These are phyloP conservation scores for Athetis lepigone DNA, from an alignment of 2,888 invertebrate genomes.

Conservation along the genomic window DNA sequence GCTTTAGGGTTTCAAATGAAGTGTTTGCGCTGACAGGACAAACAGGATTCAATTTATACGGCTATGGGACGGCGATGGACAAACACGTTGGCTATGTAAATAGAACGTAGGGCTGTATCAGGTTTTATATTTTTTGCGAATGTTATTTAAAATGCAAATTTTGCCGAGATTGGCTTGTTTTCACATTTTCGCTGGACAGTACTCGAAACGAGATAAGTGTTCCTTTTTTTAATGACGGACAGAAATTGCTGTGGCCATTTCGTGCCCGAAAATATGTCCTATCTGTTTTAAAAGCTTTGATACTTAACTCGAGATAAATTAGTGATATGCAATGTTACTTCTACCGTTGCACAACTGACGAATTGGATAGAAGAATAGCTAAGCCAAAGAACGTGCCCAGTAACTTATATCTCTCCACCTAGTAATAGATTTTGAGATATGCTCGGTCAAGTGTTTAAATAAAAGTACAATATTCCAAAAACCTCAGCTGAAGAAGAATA, in stretches of 20 bases:
- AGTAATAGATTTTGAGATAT: too few species aligned
- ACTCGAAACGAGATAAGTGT: not conserved
- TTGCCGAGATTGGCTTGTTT: conserved; percentile 24
- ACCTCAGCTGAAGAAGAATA: not conserved
- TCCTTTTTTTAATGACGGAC: too few species aligned
- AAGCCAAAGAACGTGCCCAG: too few species aligned
- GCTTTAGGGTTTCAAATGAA: conserved; percentile 41
- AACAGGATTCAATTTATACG: conserved; percentile 63
- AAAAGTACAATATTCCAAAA: not conserved
- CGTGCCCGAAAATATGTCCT: too few species aligned
- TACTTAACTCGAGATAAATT: too few species aligned
- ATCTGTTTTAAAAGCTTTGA: too few species aligned
- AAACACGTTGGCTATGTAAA: conserved; percentile 61
- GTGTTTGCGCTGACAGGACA: conserved; percentile 45
- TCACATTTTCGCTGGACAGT: conserved; percentile 8
- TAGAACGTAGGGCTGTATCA: conserved; percentile 49
- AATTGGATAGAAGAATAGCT: too few species aligned
- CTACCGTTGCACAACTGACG: too few species aligned
- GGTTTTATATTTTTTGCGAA: conserved; percentile 13
- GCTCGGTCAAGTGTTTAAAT: too few species aligned
- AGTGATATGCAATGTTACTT: too few species aligned
- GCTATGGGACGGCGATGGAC: conserved; percentile 55
- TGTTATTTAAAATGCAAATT: conserved; percentile 43
- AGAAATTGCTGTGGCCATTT: too few species aligned
- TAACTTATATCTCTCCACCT: too few species aligned